Evolutionary conservation across 2,888 invertebrate genomes (phyloP).

Genomic region (Resseliella maxima): DNA sequence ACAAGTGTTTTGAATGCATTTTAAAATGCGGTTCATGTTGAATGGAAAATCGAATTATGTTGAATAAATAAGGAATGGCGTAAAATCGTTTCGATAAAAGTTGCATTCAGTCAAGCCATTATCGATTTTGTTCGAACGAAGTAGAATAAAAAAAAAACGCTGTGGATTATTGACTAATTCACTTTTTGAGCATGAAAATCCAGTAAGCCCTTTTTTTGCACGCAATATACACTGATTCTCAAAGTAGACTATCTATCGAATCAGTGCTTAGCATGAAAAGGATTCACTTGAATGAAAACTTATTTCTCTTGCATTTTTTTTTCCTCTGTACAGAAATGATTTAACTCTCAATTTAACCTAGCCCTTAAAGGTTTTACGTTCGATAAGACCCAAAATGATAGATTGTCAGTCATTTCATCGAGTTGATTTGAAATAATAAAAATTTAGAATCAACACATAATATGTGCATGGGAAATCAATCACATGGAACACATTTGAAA

Average conservation of each 20-base stretch:
- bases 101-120: not conserved
- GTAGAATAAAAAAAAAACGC: no score
- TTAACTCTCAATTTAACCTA: slow-evolving; percentile 5
- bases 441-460: slow-evolving; percentile 36
- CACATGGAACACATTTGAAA: slow-evolving; percentile 4
- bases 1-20: slow-evolving; percentile 15
- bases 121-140: not conserved
- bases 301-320: not conserved
- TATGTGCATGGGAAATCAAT: slow-evolving; percentile 12
- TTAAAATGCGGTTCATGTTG: not conserved
- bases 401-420: not conserved
- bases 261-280: no score
- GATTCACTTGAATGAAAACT: not conserved
- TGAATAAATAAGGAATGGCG: slow-evolving; percentile 10
- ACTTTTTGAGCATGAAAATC: not conserved
- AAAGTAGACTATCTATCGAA: no score
- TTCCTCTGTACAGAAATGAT: not conserved
- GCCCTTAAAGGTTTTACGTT: slow-evolving; percentile 3
- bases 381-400: not conserved
- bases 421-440: not conserved
- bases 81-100: slow-evolving; percentile 5
- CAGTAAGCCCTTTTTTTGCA: not conserved
- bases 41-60: slow-evolving; percentile 13
- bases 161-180: slow-evolving; percentile 14
- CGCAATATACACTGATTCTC: no score